Evolutionary conservation across 2,797 vertebrate species (phyloP).

Genomic region (Gallirallus australis): DNA sequence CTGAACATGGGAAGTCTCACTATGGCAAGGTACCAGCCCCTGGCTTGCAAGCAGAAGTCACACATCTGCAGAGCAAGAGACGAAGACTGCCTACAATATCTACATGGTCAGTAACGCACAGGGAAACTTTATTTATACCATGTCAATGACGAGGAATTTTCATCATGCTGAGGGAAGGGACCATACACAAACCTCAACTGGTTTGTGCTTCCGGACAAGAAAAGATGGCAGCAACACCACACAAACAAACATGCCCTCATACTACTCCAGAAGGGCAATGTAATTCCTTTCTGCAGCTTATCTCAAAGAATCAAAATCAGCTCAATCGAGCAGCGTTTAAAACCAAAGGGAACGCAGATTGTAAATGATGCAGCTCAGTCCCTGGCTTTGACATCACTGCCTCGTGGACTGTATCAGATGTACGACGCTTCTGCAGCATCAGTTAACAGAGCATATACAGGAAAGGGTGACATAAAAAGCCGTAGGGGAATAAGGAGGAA

Average conservation of each 20-base stretch:
- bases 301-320: background rate
- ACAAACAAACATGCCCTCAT: background rate
- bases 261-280: fast-evolving
- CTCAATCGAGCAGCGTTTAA: background rate
- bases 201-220: background rate
- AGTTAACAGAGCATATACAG: background rate
- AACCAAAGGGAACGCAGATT: background rate
- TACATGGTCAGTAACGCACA: fast-evolving
- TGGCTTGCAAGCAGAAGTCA: background rate
- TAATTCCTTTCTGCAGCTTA: background rate
- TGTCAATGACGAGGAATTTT: background rate
- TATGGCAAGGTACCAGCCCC: background rate
- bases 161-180: background rate
- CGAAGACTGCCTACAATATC: fast-evolving
- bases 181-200: fast-evolving
- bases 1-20: fast-evolving
- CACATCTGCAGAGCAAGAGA: background rate
- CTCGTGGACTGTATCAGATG: background rate
- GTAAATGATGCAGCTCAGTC: background rate
- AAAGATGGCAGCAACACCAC: background rate
- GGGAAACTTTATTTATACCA: fast-evolving
- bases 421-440: background rate
- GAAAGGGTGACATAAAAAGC: background rate
- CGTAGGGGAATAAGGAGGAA: background rate
- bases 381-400: background rate